These are phyloP conservation scores for Limnephilus auricula DNA, from an alignment of 2,888 invertebrate genomes.

Conservation along the genomic window DNA sequence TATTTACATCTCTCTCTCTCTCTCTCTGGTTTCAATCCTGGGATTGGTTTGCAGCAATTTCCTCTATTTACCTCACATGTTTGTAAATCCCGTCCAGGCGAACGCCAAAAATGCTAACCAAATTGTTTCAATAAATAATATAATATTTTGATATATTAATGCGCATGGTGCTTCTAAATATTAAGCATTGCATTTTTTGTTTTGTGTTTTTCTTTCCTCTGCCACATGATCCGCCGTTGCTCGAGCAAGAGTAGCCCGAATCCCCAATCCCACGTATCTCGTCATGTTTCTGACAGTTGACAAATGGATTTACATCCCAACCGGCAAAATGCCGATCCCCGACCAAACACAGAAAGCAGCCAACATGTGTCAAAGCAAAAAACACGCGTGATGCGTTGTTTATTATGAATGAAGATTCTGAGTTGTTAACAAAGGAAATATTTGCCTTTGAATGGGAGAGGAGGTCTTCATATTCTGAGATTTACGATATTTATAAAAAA, in stretches of 20 bases:
- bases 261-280: conserved; percentile 45
- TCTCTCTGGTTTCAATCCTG: no score
- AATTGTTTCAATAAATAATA: no score
- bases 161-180: background rate
- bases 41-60: no score
- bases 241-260: background rate
- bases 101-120: no score
- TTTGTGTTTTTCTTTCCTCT: background rate
- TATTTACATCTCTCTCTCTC: no score
- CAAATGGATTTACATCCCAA: conserved; percentile 63
- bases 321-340: conserved; percentile 48
- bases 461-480: background rate
- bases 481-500: background rate
- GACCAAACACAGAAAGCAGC: conserved; percentile 7
- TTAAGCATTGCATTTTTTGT: background rate
- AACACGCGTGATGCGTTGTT: conserved; percentile 9
- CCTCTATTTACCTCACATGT: no score
- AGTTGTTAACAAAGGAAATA: background rate
- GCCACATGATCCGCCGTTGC: conserved; percentile 38
- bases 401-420: conserved; percentile 8
- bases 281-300: conserved; percentile 62
- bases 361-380: conserved; percentile 53
- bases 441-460: background rate
- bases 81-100: no score
- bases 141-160: background rate